Evolutionary conservation across 2,113 vertebrate genomes (phyloP), one percentile per base, ranked within the genome.

Genomic region (Centropus bengalensis): DNA sequence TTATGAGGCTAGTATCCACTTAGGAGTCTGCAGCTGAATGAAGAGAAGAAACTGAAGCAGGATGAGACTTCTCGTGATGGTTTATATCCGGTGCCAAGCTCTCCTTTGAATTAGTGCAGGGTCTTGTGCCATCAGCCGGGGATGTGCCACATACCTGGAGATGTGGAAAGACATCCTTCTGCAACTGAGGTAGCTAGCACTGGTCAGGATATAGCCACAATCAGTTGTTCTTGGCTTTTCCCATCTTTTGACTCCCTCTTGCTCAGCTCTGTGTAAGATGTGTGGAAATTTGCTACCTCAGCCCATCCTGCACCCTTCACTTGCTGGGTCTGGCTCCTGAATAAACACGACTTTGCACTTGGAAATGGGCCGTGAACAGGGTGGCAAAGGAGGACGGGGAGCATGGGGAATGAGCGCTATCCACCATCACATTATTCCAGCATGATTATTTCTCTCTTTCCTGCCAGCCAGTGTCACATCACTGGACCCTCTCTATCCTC

Each of bases 251-350:
- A 24, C n/a, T 79, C 36, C 10, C 8, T 78, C 33, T 30, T 0
- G 9, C 63, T 76, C 63, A 68, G 18, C 60, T 12, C 19, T 0
- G 0, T 7, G 40, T 42, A 36, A 70, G 14, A 32, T 0, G 0
- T 8, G 8, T 12, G 14, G 51, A 40, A 82, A 70, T 20, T 7
- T 27, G 12, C 47, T 51, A 10, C 38, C 88, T 23, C 52, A 27
- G 14, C 18, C 44, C 2, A 1, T 17, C 44, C 42, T 30, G 14
- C 33, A 40, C 32, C 38, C 18, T 2, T 22, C 0, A 0, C 8
- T 16, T 28, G 36, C 64, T 87, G 42, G 27, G 12, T 21, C 11
- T 0, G 0, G 32, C 6, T 8, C 30, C 9, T 56, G 30, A 49
- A 36, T 56, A 70, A 76, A 59, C 0, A 4, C 0, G 1, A 42